Conservation (phyloP, 2,797 vertebrate species). For the Morus bassanus region DNA sequence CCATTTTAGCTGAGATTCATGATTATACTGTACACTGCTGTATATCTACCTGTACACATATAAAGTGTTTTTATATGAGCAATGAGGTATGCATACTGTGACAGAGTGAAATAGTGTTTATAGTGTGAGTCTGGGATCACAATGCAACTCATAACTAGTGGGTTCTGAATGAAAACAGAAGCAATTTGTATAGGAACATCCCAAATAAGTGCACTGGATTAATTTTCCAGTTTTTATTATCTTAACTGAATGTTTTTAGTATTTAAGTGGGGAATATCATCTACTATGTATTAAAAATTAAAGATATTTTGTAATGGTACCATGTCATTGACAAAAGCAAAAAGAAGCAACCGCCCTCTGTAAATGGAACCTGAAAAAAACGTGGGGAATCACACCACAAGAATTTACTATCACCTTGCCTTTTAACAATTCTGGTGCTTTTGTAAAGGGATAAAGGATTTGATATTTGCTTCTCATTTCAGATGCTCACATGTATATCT, state of each 20-base stretch:
- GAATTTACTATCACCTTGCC: neutral
- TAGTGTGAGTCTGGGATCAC: neutral
- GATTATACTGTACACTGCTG: neutral
- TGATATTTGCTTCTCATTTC: neutral
- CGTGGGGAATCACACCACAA: neutral
- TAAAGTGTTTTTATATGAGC: neutral
- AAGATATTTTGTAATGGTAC: neutral
- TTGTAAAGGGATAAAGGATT: neutral
- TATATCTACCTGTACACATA: neutral
- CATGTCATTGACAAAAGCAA: neutral
- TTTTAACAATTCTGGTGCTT: neutral
- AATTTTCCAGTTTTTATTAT: neutral
- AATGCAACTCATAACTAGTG: slow-evolving; percentile 13
- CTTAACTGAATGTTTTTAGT: neutral
- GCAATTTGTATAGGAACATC: neutral
- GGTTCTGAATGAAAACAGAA: slow-evolving; percentile 8
- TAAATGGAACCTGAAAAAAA: neutral
- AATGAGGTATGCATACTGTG: neutral
- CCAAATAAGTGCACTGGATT: neutral
- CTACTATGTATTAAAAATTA: neutral
- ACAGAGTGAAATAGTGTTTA: slow-evolving; percentile 24
- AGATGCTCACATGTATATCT: neutral
- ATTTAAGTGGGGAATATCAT: neutral
- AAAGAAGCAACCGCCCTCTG: neutral
- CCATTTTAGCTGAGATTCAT: neutral